A percentile compares a stretch with the other conserved stretches of the same genome.
These are phyloP conservation scores for Capromys pilorides DNA, from an alignment of 2,797 vertebrate genomes.

Conservation along the genomic window DNA sequence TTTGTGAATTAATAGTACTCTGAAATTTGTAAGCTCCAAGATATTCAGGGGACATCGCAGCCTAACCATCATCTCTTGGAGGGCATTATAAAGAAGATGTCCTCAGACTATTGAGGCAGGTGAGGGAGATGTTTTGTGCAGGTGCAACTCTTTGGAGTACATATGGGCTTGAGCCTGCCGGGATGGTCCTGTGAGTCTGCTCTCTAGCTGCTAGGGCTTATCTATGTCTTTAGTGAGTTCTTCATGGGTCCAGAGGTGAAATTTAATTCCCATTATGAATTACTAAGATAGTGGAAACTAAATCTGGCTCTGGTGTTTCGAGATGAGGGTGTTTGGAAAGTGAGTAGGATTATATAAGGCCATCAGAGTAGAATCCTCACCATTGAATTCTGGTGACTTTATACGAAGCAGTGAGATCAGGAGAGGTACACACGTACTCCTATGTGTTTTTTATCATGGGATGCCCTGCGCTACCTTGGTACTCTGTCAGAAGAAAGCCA, in stretches of 20 bases:
- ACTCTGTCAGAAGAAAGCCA: background rate
- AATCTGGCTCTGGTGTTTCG: background rate
- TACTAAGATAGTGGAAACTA: background rate
- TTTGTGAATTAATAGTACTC: slow-evolving; percentile 4
- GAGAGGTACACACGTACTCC: background rate
- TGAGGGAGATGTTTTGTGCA: background rate
- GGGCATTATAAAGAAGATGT: background rate
- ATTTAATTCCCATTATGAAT: background rate
- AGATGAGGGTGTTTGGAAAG: background rate
- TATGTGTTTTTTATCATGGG: background rate
- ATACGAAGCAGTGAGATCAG: background rate
- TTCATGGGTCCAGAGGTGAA: no score
- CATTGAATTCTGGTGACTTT: background rate
- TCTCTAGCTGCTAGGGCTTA: background rate
- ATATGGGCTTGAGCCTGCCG: background rate
- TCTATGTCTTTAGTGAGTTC: background rate
- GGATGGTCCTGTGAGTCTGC: background rate
- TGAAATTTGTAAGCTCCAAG: background rate
- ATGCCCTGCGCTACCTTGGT: background rate
- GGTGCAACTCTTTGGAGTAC: background rate
- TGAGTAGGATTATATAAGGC: background rate
- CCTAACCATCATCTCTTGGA: no score
- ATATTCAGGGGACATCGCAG: background rate
- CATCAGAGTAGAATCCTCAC: background rate
- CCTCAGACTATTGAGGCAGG: no score